Conservation (phyloP, 1,140 invertebrate genomes). For the Drosophila virilis region DNA sequence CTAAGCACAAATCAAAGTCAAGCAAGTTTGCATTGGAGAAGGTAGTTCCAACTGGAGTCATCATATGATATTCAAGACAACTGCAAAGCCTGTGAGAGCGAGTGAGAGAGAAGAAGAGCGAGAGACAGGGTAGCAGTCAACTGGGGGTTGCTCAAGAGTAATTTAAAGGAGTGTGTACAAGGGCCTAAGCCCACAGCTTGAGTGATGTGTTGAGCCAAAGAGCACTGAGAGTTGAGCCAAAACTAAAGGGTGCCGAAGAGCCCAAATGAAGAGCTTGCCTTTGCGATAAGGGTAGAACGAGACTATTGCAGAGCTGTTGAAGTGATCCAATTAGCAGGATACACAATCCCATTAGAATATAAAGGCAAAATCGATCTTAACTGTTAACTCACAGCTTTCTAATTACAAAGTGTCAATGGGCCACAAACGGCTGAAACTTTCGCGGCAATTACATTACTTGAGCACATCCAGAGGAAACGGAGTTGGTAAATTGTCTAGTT, state of each 20-base stretch:
- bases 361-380: not conserved
- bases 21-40: conserved; percentile 66
- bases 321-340: conserved; percentile 43
- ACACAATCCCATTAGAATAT: conserved; percentile 45
- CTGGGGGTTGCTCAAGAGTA: conserved; percentile 45
- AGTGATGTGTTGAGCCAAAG: conserved; percentile 43
- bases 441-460: conserved; percentile 21
- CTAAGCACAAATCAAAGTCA: conserved; percentile 68
- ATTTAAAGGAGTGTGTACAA: not conserved
- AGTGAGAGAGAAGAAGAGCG: conserved; percentile 10
- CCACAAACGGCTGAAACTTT: conserved; percentile 16
- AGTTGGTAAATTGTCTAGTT: conserved; percentile 15
- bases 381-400: not conserved
- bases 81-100: conserved; percentile 21
- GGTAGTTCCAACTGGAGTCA: conserved; percentile 16
- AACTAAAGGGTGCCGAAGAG: conserved; percentile 18
- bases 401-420: conserved; percentile 29
- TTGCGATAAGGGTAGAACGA: conserved; percentile 10
- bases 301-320: conserved; percentile 22
- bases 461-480: conserved; percentile 37
- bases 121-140: conserved; percentile 20
- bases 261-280: not conserved
- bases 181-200: conserved; percentile 9
- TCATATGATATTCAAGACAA: conserved; percentile 29
- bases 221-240: conserved; percentile 43